phyloP scores from a whole-genome alignment of 2,113 vertebrate species.

The Scomber japonicus region DNA sequence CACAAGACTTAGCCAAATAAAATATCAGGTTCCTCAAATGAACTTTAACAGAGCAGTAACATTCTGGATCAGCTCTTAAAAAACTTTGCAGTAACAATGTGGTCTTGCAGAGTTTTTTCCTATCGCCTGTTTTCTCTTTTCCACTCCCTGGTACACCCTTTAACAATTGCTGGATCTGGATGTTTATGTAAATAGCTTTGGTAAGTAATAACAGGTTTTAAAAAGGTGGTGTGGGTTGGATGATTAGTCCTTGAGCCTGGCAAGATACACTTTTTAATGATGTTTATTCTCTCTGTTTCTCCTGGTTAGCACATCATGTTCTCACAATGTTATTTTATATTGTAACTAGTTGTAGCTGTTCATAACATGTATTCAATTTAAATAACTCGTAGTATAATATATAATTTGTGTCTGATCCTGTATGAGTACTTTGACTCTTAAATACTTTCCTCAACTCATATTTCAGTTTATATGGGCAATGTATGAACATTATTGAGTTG shows the following conservation, averaged over 20 bases:
- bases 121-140: conserved; percentile 61
- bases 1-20: conserved; percentile 70
- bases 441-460: conserved; percentile 44
- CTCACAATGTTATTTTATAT: conserved; percentile 16
- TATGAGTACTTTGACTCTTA: conserved; percentile 4
- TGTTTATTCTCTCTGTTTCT: conserved; percentile 51
- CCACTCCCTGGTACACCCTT: conserved; percentile 55
- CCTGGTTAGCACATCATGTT: conserved; percentile 21
- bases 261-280: conserved; percentile 58
- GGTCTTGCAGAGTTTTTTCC: conserved; percentile 57
- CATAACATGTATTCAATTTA: too few relatives aligned
- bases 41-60: conserved; percentile 79
- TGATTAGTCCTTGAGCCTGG: conserved; percentile 54
- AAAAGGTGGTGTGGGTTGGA: conserved; percentile 57
- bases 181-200: conserved; percentile 74
- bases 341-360: conserved; percentile 6
- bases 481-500: conserved; percentile 58
- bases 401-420: neutral
- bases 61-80: conserved; percentile 74
- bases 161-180: conserved; percentile 66
- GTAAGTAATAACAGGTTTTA: conserved; percentile 54
- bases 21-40: conserved; percentile 82
- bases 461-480: conserved; percentile 30
- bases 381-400: too few relatives aligned
- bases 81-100: conserved; percentile 67